Conservation (phyloP, 2,113 vertebrate species). For the Deroptyus accipitrinus region DNA sequence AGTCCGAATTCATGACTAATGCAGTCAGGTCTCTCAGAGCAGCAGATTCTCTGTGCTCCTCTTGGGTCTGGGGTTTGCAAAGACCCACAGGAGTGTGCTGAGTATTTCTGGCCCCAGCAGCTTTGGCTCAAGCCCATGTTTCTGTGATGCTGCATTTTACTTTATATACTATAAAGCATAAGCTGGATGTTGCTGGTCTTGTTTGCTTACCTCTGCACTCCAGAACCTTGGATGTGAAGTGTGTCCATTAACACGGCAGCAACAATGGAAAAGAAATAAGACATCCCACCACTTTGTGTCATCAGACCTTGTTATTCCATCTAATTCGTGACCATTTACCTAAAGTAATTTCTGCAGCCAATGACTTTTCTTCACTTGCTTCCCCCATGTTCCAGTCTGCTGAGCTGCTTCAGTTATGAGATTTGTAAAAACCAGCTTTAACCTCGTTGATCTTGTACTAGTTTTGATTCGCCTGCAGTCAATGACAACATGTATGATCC, state of each 20-base stretch:
- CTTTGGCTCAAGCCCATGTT: neutral
- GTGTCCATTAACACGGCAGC: neutral
- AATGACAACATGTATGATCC: neutral
- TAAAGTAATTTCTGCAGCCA: neutral
- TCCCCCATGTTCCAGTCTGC: neutral
- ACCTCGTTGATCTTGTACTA: neutral
- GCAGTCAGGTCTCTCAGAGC: neutral
- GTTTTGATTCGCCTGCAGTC: neutral
- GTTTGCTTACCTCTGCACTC: neutral
- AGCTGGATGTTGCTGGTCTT: neutral
- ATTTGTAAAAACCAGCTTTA: neutral
- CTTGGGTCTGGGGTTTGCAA: neutral
- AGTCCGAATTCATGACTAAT: neutral
- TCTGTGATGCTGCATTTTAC: neutral
- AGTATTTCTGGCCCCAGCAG: neutral
- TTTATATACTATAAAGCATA: neutral
- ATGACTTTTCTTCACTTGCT: neutral
- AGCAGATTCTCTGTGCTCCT: neutral
- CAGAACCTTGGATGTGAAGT: neutral
- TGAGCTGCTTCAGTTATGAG: neutral
- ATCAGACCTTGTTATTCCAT: neutral
- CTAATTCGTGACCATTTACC: neutral
- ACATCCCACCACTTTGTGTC: neutral
- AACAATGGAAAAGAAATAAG: neutral
- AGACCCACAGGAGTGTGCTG: neutral